Evolutionary conservation across 2,797 vertebrate genomes (phyloP).

Genomic region (Platyrinchus mystaceus): DNA sequence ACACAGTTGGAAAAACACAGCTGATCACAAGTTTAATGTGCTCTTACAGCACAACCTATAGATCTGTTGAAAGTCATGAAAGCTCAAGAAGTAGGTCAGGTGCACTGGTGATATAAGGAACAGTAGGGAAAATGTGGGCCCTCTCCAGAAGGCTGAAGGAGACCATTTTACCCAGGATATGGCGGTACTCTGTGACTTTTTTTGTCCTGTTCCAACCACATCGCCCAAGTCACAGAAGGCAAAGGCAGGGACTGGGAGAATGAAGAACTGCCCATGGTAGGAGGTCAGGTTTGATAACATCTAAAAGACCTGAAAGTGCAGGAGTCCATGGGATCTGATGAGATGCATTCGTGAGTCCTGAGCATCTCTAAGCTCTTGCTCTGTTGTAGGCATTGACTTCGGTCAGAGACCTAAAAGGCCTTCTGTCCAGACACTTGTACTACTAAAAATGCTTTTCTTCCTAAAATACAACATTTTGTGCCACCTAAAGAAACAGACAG

Average conservation of each 20-base stretch:
- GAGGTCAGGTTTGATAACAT: neutral
- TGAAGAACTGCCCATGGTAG: neutral
- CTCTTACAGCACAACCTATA: neutral
- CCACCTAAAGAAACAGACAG: neutral
- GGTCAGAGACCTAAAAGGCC: neutral
- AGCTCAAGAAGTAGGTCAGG: neutral
- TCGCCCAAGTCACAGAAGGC: neutral
- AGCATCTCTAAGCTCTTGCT: neutral
- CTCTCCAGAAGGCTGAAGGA: neutral
- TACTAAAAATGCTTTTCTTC: neutral
- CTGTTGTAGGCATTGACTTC: neutral
- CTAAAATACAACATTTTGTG: neutral
- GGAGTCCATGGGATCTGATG: neutral
- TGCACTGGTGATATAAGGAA: neutral
- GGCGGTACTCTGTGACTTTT: neutral
- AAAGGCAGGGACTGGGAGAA: neutral
- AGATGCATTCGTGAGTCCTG: neutral
- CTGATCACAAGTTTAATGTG: neutral
- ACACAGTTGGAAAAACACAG: fast-evolving
- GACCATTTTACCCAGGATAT: neutral
- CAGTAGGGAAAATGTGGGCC: neutral
- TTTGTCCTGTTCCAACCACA: neutral
- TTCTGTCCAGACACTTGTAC: neutral
- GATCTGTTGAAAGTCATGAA: neutral
- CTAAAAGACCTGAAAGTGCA: neutral